Base-by-base conservation (phyloP, 2,113 vertebrate genomes). In the Cettia cetti region DNA sequence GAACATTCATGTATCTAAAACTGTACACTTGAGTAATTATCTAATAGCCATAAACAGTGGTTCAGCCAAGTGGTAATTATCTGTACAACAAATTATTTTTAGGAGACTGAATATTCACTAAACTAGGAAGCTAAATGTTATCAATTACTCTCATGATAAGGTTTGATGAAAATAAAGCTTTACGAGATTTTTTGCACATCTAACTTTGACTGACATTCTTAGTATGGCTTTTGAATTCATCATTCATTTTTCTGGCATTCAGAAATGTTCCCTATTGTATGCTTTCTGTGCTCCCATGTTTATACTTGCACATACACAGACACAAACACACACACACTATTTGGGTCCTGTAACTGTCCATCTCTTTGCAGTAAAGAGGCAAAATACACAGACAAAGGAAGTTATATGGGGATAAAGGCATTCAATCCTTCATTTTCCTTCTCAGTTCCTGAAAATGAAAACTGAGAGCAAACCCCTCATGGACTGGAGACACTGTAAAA, bases 11-110 rank as follows among this genome's bases (percentile, higher is more conserved):
- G 1, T 76, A 44, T 69, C 68, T 53, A 69, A 82, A 91, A 28
- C 18, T 76, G 57, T 68, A 90, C 64, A 87, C 68, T 91, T 86
- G 60, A 88, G 76, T 79, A 91, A 91, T 80, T 82, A 81, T 85
- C 80, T 94, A 94, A 87, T 71, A 94, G 53, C 71, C 75, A 91
- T 92, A 93, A 95, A 94, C 82, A 87, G 39, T 24, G 19, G 27
- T 90, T 94, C 84, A 92, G 31, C 50, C 90, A 94, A 94, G 57
- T 89, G 59, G 59, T 45, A 95, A 95, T 95, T 94, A 79, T 80
- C 68, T 79, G 59, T 47, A 79, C 19, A 94, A 70, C 45, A 95
- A 94, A 91, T 84, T 92, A 80, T 64, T 92, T 95, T 95, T 89
- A 68, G 59, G 61, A 70, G 80, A 57, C 66, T 68, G 57, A 63